Conservation (phyloP, 2,797 vertebrate species). For the Thripadectes ignobilis region DNA sequence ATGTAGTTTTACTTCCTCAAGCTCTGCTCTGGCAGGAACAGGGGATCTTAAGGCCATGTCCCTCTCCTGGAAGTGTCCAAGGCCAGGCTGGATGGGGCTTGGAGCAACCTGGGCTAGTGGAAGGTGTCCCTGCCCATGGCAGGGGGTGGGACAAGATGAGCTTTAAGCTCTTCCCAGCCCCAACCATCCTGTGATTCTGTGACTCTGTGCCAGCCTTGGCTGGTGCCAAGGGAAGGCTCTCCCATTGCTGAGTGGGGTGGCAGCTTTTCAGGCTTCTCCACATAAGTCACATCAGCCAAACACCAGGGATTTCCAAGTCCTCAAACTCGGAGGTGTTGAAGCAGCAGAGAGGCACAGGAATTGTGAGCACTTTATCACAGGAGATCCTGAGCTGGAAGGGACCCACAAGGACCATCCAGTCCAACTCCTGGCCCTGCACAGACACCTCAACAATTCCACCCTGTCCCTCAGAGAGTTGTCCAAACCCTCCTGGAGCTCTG, state of each 20-base stretch:
- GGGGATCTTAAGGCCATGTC: too few relatives aligned
- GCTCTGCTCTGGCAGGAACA: background rate
- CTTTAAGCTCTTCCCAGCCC: background rate
- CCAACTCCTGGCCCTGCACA: background rate
- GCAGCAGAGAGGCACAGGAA: background rate
- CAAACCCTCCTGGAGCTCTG: background rate
- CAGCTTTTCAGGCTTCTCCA: background rate
- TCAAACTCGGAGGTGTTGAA: background rate
- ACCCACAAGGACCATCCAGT: background rate
- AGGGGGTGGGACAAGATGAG: background rate
- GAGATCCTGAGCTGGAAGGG: background rate
- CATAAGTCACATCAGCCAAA: background rate
- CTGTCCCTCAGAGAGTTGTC: background rate
- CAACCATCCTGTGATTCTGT: background rate
- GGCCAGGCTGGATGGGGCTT: background rate
- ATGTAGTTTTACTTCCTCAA: background rate
- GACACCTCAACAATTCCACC: background rate
- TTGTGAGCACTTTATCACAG: background rate
- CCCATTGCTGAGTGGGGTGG: fast-evolving
- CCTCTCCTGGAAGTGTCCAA: background rate
- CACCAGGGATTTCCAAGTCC: background rate
- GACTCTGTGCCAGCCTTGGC: background rate
- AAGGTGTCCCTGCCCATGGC: background rate
- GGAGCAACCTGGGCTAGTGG: background rate
- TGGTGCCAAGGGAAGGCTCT: background rate